Conservation (phyloP, 2,888 invertebrate genomes). For the Melikaiella ostensackeni region DNA sequence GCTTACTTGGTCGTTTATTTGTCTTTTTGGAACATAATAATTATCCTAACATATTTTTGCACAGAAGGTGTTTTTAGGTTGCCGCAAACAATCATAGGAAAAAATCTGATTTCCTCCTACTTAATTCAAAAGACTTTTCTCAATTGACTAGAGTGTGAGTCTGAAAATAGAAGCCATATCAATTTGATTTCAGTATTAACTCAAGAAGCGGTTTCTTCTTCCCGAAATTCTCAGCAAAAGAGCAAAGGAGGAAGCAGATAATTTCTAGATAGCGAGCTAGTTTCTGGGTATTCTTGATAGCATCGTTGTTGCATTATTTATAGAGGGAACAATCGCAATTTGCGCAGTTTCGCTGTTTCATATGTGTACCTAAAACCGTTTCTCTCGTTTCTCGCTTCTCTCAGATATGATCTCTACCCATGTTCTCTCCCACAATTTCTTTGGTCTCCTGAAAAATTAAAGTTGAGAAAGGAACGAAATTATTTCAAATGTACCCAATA, state of each 20-base stretch:
- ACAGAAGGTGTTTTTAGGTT: no score
- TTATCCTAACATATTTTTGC: no score
- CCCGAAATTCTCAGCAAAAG: background rate
- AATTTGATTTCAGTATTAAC: constrained; percentile 10
- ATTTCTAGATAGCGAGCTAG: constrained; percentile 14
- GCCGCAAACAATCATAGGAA: no score
- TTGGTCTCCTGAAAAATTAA: background rate
- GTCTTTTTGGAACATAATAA: no score
- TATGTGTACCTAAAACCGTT: background rate
- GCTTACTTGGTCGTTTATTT: no score
- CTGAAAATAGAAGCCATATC: background rate
- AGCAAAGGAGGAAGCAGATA: constrained; percentile 19
- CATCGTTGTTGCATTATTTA: constrained; percentile 30
- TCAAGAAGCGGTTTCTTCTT: background rate
- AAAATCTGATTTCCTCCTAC: no score
- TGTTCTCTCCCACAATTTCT: background rate
- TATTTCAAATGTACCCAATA: background rate
- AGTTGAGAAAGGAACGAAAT: background rate
- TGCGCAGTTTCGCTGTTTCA: background rate
- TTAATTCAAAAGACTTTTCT: no score
- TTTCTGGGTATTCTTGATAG: background rate
- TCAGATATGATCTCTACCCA: background rate
- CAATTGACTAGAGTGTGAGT: no score
- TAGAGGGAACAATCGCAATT: constrained; percentile 15
- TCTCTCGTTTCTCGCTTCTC: background rate